phyloP scores from a whole-genome alignment of 2,888 invertebrate genomes.

The Archips crataeganus region DNA sequence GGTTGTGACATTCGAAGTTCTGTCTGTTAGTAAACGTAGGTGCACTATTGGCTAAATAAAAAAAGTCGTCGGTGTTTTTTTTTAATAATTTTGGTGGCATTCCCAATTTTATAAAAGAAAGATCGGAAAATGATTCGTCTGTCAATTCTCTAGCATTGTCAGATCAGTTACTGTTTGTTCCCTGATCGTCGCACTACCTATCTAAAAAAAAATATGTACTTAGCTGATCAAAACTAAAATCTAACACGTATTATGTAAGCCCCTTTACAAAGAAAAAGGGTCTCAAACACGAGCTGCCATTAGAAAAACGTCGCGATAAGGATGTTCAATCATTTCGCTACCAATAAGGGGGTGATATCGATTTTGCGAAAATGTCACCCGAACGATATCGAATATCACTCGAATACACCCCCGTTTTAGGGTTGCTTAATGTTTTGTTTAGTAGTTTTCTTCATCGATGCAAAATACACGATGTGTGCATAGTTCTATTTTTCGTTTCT shows the following conservation, averaged over 20 bases:
- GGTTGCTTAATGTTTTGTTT: conserved; percentile 44
- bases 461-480: conserved; percentile 6
- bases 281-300: conserved; percentile 82
- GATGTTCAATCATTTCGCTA: conserved; percentile 85
- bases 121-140: too few species aligned
- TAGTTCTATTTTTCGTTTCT: conserved; percentile 6
- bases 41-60: too few species aligned
- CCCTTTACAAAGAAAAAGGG: conserved; percentile 78
- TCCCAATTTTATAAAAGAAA: too few species aligned
- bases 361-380: conserved; percentile 83
- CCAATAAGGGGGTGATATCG: conserved; percentile 84
- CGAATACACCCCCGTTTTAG: conserved; percentile 57
- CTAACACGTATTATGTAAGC: conserved; percentile 62
- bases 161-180: too few species aligned
- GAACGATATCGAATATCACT: conserved; percentile 72
- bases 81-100: background rate
- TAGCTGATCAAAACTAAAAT: background rate
- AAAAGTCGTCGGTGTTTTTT: background rate
- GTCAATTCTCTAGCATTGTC: too few species aligned
- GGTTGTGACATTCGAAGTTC: background rate
- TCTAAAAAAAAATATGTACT: too few species aligned
- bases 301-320: conserved; percentile 86
- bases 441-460: conserved; percentile 8
- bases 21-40: background rate
- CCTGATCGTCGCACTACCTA: too few species aligned